Evolutionary conservation across 2,113 vertebrate genomes (phyloP).

Genomic region (Tenebrosternarchus preto): DNA sequence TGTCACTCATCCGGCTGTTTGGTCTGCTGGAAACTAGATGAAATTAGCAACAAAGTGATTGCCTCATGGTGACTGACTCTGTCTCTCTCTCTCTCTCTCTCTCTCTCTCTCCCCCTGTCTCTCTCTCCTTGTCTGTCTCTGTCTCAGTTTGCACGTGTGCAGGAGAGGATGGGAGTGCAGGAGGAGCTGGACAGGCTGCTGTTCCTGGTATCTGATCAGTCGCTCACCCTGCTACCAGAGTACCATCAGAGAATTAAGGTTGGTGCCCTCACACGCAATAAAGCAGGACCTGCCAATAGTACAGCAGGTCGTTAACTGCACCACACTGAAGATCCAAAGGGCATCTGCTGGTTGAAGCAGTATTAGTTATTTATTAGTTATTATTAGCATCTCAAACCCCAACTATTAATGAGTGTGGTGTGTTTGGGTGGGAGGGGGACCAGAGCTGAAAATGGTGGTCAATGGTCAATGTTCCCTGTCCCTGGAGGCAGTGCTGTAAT

Average conservation of each 20-base stretch:
- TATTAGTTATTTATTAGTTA: too few species aligned
- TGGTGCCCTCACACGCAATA: conserved; percentile 3
- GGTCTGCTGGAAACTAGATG: not conserved
- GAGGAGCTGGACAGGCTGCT: conserved; percentile 82
- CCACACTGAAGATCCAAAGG: too few species aligned
- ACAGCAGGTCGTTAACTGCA: not conserved
- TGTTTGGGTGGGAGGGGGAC: too few species aligned
- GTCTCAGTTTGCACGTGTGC: conserved; percentile 77
- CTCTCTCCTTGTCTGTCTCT: not conserved
- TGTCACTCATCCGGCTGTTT: not conserved
- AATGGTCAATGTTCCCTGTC: too few species aligned
- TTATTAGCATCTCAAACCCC: too few species aligned
- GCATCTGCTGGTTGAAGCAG: too few species aligned
- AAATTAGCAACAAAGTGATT: not conserved
- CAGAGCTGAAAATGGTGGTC: too few species aligned
- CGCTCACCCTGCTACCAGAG: conserved; percentile 83
- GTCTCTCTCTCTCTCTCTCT: not conserved
- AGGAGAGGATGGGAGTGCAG: conserved; percentile 76
- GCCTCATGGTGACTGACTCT: not conserved
- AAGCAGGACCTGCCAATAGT: not conserved
- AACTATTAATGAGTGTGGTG: too few species aligned
- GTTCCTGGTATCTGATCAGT: conserved; percentile 86
- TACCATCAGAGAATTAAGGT: conserved; percentile 91
- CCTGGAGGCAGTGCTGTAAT: too few species aligned
- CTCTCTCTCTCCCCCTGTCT: not conserved